A percentile compares a stretch with the other conserved stretches of the same genome.
Evolutionary conservation across 2,113 vertebrate species (phyloP).

Genomic region (Chelonoidis abingdonii): DNA sequence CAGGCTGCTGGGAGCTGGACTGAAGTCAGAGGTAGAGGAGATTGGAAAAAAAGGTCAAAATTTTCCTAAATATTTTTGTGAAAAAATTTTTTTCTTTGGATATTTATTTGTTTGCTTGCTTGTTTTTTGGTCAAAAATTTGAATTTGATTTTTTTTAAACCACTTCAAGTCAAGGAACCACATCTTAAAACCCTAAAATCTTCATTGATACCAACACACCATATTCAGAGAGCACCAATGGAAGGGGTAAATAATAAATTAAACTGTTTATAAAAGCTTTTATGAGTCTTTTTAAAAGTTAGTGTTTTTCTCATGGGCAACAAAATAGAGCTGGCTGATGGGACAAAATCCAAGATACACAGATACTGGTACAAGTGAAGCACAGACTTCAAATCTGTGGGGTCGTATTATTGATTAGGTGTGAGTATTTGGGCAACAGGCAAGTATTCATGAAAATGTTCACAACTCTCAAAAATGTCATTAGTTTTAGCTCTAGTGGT

Average conservation of each 20-base stretch:
- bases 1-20: neutral
- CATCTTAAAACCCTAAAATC: neutral
- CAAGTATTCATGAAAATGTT: neutral
- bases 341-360: neutral
- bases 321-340: neutral
- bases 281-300: neutral
- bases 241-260: neutral
- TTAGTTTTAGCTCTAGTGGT: neutral
- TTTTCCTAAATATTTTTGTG: neutral
- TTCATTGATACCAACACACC: neutral
- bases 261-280: neutral
- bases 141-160: neutral
- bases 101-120: neutral
- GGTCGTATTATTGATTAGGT: neutral
- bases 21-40: neutral
- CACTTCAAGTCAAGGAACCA: neutral
- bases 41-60: neutral
- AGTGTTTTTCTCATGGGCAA: neutral
- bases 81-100: neutral
- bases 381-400: neutral
- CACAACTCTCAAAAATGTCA: neutral
- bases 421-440: neutral
- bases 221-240: neutral
- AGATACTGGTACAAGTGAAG: neutral
- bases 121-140: neutral